Evolutionary conservation across 2,797 vertebrate species (phyloP).

Genomic region (Channa striata): DNA sequence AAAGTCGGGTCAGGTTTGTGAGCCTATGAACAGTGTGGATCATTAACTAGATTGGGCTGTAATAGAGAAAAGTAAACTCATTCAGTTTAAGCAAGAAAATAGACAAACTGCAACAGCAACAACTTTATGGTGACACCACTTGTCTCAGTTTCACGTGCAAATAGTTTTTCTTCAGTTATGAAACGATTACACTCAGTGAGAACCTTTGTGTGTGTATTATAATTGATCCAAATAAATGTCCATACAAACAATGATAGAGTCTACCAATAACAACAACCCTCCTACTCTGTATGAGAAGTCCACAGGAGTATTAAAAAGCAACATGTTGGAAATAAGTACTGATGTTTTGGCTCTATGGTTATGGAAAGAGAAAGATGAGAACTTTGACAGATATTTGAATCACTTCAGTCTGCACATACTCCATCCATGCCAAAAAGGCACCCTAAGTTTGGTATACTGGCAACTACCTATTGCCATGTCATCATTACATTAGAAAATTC

Average conservation of each 20-base stretch:
- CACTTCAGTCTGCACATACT: conserved; percentile 62
- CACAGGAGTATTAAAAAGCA: conserved; percentile 41
- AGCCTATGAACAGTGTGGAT: conserved; percentile 21
- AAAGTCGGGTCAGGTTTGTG: neutral
- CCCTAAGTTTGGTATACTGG: conserved; percentile 77
- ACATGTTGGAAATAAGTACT: conserved; percentile 51
- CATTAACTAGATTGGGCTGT: conserved; percentile 29
- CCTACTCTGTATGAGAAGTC: conserved; percentile 44
- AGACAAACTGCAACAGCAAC: conserved; percentile 20
- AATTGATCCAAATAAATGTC: conserved; percentile 40
- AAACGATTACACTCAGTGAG: conserved; percentile 20
- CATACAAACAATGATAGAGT: conserved; percentile 46
- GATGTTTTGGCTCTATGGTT: conserved; percentile 47
- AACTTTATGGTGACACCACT: conserved; percentile 6
- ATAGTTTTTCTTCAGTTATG: conserved; percentile 29
- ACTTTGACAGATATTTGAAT: conserved; percentile 59
- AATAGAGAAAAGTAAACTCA: conserved; percentile 48
- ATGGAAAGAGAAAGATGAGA: conserved; percentile 28
- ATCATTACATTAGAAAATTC: conserved; percentile 72
- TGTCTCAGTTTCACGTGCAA: conserved; percentile 48
- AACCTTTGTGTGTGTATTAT: conserved; percentile 26
- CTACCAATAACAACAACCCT: conserved; percentile 30
- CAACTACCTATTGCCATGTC: conserved; percentile 67
- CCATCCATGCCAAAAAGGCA: conserved; percentile 76
- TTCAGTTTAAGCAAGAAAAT: conserved; percentile 32